phyloP scores from a whole-genome alignment of 2,888 invertebrate species.

The Sipha maydis region DNA sequence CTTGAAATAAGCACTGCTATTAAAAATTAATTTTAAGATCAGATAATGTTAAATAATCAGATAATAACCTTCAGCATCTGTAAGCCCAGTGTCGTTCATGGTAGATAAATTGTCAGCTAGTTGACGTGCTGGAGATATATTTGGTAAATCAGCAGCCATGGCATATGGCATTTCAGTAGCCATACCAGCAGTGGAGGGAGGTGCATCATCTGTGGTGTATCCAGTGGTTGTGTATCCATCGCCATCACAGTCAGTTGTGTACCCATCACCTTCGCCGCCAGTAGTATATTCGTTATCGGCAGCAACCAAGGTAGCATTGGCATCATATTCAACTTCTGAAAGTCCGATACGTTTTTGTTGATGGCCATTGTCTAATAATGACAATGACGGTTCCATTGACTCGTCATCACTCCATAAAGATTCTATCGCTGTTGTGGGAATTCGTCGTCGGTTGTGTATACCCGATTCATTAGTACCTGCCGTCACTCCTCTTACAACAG shows the following conservation, averaged over 20 bases:
- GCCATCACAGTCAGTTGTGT: constrained; percentile 34
- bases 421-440: constrained; percentile 72
- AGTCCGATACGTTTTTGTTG: constrained; percentile 66
- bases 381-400: constrained; percentile 72
- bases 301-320: not conserved
- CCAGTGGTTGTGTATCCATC: constrained; percentile 73
- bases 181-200: constrained; percentile 66
- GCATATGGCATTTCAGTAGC: not conserved
- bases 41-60: not conserved
- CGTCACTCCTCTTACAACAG: not conserved
- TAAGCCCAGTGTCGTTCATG: constrained; percentile 85
- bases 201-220: constrained; percentile 87
- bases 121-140: not conserved
- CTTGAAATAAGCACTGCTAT: too few species aligned
- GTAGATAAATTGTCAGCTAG: constrained; percentile 80
- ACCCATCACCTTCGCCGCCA: not conserved
- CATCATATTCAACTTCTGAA: not conserved
- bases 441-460: constrained; percentile 56
- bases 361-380: constrained; percentile 68
- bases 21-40: not conserved
- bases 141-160: not conserved
- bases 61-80: constrained; percentile 80
- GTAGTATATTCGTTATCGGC: constrained; percentile 10
- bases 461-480: constrained; percentile 67
- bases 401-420: constrained; percentile 78